Conservation (phyloP, 2,113 vertebrate species). For the Hippotragus niger region DNA sequence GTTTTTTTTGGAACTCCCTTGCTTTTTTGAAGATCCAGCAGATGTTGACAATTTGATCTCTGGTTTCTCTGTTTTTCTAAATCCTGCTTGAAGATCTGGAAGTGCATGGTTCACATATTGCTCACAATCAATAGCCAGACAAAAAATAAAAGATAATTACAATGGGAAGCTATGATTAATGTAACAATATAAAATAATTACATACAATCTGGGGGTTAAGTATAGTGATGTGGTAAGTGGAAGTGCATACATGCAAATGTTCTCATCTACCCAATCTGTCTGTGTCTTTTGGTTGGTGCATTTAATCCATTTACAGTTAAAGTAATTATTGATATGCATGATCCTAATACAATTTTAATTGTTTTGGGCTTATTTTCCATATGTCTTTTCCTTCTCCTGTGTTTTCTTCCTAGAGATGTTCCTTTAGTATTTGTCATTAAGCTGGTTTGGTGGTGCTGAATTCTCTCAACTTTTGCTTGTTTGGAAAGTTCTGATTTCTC, state of each 20-base stretch:
- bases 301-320: background rate
- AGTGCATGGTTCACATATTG: background rate
- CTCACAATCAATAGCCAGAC: background rate
- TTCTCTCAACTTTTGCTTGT: background rate
- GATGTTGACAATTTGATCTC: background rate
- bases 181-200: background rate
- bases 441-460: background rate
- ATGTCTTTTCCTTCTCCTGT: background rate
- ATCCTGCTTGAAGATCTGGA: background rate
- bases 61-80: background rate
- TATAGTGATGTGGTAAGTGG: background rate
- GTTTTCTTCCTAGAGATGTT: background rate
- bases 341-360: background rate
- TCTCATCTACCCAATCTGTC: background rate
- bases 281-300: background rate
- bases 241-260: background rate
- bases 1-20: background rate
- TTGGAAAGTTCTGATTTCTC: background rate
- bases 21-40: background rate
- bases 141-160: background rate
- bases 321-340: background rate
- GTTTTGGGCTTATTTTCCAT: background rate
- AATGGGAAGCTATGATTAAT: background rate
- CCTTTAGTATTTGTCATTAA: background rate
- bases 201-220: background rate